Base-by-base conservation (phyloP, 2,113 vertebrate species). In the Delphinapterus leucas region DNA sequence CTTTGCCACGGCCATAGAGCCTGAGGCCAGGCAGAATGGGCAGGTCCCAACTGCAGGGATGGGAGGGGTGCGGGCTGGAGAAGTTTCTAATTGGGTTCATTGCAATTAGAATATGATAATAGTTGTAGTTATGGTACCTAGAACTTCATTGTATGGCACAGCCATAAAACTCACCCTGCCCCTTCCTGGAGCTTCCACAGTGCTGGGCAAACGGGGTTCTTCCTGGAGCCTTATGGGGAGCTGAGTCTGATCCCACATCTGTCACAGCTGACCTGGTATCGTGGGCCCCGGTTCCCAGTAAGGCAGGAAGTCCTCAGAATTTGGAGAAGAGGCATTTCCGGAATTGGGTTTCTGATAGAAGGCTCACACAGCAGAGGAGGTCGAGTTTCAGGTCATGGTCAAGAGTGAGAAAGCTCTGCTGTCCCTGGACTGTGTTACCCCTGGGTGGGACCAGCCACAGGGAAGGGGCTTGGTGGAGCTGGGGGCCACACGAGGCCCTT, bases 281-380 rank as follows among this genome's bases (percentile, higher is more conserved):
- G 17, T 0, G 20, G 58, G 58, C 58, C 0, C 85, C 55, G 1
- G 25, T 12, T 25, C 84, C 36, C 44, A 6, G 11, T 26, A 28
- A 63, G 88, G 58, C 55, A 26, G 47, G 18, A 0, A 4, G 3
- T 20, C 77, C 58, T 47, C 33, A 31, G 67, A 23, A 3, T 3
- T 0, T 2, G 44, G 31, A 60, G 77, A 41, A 12, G 60, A 76
- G 49, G 53, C 3, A 0, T 55, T 89, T 80, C 85, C 41, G 63
- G 84, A 71, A 9, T 6, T 44, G 2, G 36, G 25, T 36, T 82
- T 58, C 55, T 4, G 7, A 26, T 0, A 21, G 74, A 44, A 25
- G 0, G 4, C 23, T 31, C 33, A 5, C 9, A 10, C 10, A 2
- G 38, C 1, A 1, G n/a, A 5, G 36, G 55, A 25, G 14, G 0